A percentile compares a stretch with the other conserved stretches of the same genome.
These are phyloP conservation scores for Idaea dimidiata DNA, from an alignment of 2,888 invertebrate genomes.

Conservation along the genomic window DNA sequence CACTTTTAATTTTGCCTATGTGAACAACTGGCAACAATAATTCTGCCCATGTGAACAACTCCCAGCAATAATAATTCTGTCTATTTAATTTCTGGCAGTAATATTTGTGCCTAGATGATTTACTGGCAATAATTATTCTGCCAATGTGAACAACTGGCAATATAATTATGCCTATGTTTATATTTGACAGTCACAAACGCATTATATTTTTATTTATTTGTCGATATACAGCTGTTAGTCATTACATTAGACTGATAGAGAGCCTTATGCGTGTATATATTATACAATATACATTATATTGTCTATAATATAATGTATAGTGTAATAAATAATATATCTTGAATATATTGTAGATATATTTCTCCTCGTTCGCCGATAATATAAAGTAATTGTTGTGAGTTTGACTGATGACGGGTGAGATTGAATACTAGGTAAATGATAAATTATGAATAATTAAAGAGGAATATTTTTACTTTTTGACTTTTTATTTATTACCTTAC, in stretches of 20 bases:
- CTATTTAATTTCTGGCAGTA: neutral
- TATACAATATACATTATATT: slow-evolving; percentile 41
- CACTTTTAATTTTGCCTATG: too few relatives aligned
- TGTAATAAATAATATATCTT: neutral
- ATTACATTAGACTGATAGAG: slow-evolving; percentile 71
- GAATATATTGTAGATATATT: slow-evolving; percentile 49
- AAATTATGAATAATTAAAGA: slow-evolving; percentile 75
- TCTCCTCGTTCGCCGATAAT: slow-evolving; percentile 60
- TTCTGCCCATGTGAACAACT: too few relatives aligned
- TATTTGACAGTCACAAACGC: slow-evolving; percentile 28
- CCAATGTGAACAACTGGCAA: neutral
- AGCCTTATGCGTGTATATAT: slow-evolving; percentile 43
- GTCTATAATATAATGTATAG: slow-evolving; percentile 22
- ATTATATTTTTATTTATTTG: slow-evolving; percentile 24
- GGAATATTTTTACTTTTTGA: slow-evolving; percentile 64
- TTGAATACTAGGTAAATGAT: slow-evolving; percentile 47
- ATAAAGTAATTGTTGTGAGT: slow-evolving; percentile 46
- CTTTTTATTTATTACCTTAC: slow-evolving; percentile 28
- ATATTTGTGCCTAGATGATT: neutral
- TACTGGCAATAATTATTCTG: too few relatives aligned
- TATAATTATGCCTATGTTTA: neutral
- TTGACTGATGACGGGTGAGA: slow-evolving; percentile 66
- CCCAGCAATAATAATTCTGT: too few relatives aligned
- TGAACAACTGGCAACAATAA: too few relatives aligned
- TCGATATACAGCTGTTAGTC: slow-evolving; percentile 52